These are phyloP conservation scores for Lophius americanus DNA, from an alignment of 2,797 vertebrate species.

Conservation along the genomic window DNA sequence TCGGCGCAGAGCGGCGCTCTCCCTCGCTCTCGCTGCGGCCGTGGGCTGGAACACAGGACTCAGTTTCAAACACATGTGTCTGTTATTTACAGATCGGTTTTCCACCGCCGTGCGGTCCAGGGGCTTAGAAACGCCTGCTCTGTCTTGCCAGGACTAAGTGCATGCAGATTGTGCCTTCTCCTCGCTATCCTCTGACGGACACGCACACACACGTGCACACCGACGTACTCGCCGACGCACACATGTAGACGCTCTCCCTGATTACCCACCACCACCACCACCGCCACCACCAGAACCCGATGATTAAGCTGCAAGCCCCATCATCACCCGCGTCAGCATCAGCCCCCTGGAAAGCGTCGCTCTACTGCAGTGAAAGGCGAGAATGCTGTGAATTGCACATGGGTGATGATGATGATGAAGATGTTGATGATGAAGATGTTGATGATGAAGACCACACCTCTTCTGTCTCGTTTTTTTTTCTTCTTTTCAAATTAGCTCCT, in stretches of 20 bases:
- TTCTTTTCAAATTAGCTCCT: slow-evolving; percentile 47
- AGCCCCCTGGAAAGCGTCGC: slow-evolving; percentile 53
- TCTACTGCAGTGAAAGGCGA: slow-evolving; percentile 55
- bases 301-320: slow-evolving; percentile 60
- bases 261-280: slow-evolving; percentile 45
- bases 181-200: slow-evolving; percentile 44
- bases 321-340: slow-evolving; percentile 58
- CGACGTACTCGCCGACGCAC: slow-evolving; percentile 28
- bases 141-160: slow-evolving; percentile 79
- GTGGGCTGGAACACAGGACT: slow-evolving; percentile 69
- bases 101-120: slow-evolving; percentile 70
- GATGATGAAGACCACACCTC: slow-evolving; percentile 72
- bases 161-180: slow-evolving; percentile 76
- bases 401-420: slow-evolving; percentile 33
- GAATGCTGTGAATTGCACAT: slow-evolving; percentile 52
- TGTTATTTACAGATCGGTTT: slow-evolving; percentile 83
- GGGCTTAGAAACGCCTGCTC: slow-evolving; percentile 74
- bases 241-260: slow-evolving; percentile 37
- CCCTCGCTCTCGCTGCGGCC: slow-evolving; percentile 67
- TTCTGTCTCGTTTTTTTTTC: slow-evolving; percentile 53
- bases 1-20: slow-evolving; percentile 64
- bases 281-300: slow-evolving; percentile 38
- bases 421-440: slow-evolving; percentile 40
- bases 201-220: slow-evolving; percentile 21
- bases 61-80: slow-evolving; percentile 81